phyloP scores from a whole-genome alignment of 2,113 vertebrate species.

The Anthoscopus minutus region DNA sequence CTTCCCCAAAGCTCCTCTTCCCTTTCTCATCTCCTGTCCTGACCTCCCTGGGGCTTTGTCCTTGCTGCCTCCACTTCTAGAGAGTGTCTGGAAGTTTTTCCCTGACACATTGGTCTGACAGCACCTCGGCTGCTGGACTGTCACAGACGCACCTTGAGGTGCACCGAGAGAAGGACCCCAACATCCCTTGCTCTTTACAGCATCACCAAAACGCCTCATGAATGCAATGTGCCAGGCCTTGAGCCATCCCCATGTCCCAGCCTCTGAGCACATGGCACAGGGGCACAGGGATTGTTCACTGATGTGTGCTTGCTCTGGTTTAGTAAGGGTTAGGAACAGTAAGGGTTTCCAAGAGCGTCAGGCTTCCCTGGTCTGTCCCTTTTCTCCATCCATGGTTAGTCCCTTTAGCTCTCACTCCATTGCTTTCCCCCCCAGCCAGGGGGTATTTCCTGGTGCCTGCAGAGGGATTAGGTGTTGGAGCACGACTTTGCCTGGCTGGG shows the following conservation, averaged over 20 bases:
- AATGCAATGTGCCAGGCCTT: background rate
- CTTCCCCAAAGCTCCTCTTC: background rate
- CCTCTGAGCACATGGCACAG: rapidly evolving
- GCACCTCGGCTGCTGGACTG: background rate
- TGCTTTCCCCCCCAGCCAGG: background rate
- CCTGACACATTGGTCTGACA: background rate
- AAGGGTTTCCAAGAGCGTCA: background rate
- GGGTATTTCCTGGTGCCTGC: background rate
- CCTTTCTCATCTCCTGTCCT: background rate
- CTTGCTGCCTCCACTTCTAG: background rate
- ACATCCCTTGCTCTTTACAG: background rate
- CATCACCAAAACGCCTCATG: rapidly evolving
- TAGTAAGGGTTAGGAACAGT: too few relatives aligned
- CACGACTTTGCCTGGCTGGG: background rate
- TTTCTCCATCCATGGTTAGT: background rate
- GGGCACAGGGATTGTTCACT: too few relatives aligned
- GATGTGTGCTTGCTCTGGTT: background rate
- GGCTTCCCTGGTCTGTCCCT: background rate
- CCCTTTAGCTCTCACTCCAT: background rate
- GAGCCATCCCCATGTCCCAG: background rate
- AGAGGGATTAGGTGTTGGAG: background rate
- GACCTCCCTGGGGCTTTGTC: background rate
- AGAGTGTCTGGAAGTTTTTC: background rate
- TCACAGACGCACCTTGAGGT: background rate
- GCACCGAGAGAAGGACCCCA: background rate